Evolutionary conservation across 2,797 vertebrate genomes (phyloP).

Genomic region (Sternarchorhynchus goeldii): DNA sequence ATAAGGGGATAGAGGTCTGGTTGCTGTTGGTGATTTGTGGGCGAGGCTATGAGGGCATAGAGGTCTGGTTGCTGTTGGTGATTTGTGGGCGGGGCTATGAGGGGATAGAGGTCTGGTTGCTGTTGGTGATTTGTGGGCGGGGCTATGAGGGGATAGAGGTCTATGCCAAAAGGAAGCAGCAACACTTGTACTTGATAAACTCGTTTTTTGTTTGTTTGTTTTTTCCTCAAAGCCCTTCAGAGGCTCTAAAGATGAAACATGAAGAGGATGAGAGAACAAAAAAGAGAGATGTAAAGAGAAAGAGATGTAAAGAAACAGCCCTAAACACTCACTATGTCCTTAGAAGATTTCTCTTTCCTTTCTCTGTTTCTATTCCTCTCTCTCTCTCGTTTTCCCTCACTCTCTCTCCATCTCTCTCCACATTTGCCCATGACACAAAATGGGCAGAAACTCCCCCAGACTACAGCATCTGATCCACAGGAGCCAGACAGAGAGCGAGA

Average conservation of each 20-base stretch:
- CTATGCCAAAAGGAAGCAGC: neutral
- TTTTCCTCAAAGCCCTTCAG: neutral
- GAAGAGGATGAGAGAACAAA: neutral
- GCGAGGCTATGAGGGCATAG: too few species aligned
- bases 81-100: too few species aligned
- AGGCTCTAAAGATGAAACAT: neutral
- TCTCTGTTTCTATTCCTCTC: neutral
- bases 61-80: neutral
- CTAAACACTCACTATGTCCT: neutral
- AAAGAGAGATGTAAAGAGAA: neutral
- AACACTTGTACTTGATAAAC: neutral
- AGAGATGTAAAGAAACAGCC: neutral
- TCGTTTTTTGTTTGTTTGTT: neutral
- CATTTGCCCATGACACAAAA: too few species aligned
- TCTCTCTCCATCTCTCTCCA: neutral
- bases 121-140: too few species aligned
- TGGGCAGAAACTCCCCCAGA: too few species aligned
- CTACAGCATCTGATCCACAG: neutral
- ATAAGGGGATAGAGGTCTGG: neutral
- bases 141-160: too few species aligned
- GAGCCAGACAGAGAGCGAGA: neutral
- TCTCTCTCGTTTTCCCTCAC: neutral
- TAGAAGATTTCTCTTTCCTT: neutral
- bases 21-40: too few species aligned
- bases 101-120: neutral